Percentiles rank a stretch among this genome's conserved stretches.
phyloP scores from a whole-genome alignment of 1,140 invertebrate species.

The Hyles vespertilio region DNA sequence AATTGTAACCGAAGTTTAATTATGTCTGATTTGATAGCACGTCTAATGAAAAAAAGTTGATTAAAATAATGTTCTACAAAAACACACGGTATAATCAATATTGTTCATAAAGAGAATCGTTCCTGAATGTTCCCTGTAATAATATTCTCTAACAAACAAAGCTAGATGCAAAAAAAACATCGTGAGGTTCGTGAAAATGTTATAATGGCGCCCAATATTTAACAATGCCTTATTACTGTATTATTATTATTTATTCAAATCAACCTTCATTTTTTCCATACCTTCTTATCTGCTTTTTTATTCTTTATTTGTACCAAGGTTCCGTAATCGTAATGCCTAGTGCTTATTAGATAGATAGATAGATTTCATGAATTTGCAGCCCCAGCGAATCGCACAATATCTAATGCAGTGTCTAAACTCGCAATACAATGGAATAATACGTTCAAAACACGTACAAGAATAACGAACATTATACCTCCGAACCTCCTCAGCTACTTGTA shows the following conservation, averaged over 20 bases:
- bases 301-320: too few relatives aligned
- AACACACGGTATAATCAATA: background rate
- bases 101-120: background rate
- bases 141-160: background rate
- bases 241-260: too few relatives aligned
- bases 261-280: too few relatives aligned
- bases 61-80: background rate
- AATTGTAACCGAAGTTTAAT: too few relatives aligned
- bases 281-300: too few relatives aligned
- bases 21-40: background rate
- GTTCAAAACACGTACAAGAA: constrained; percentile 39
- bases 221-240: too few relatives aligned
- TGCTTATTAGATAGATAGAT: too few relatives aligned
- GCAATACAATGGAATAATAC: constrained; percentile 29
- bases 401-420: constrained; percentile 8
- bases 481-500: constrained; percentile 32
- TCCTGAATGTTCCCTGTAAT: background rate
- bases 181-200: background rate
- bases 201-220: too few relatives aligned
- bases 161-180: constrained; percentile 8
- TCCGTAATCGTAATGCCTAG: too few relatives aligned
- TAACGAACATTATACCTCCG: constrained; percentile 41
- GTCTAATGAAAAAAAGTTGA: background rate
- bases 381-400: background rate
- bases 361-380: background rate